Evolutionary conservation across 1,140 invertebrate species (phyloP), one percentile per base, ranked within the genome.

Genomic region (Drosophila nigromelanica): DNA sequence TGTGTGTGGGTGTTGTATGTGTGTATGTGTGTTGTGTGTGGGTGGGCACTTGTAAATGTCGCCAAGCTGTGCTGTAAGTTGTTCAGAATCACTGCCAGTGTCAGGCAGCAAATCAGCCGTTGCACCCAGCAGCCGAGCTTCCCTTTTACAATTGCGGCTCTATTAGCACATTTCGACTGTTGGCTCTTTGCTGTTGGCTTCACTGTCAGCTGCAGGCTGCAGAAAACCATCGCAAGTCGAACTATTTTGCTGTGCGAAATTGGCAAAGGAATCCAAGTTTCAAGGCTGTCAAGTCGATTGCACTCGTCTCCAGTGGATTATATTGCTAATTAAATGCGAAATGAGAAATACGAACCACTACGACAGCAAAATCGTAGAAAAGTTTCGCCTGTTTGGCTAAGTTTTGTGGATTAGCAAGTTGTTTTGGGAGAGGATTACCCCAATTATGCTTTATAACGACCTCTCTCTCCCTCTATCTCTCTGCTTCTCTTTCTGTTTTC

Each of bases 261-360:
- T 61, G 58, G 30, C 58, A 50, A 61, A 47, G 33, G 30, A 51
- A 51, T 21, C 18, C 54, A 47, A 54, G 33, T 71, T 64, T 70
- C 67, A 71, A 63, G 67, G 72, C 43, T 62, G 66, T 43, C 51
- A 74, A 39, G 40, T 54, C 59, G 59, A 61, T 71, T 64, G 37
- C 21, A 45, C 39, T 33, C 30, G 15, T 47, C 37, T 37, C 15
- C 27, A 35, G 14, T 11, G 14, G 30, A 74, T 69, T 69, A 58
- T 62, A 70, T 74, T 55, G 51, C 21, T 62, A 70, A 74, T 74
- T 74, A 74, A 51, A 24, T 67, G 51, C 51, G 51, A 54, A 54
- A 21, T n/a, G 35, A 14, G 27, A 15, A 37, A 42, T 4, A 37
- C 47, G 45, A 73, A n/a, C n/a, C n/a, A n/a, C n/a, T n/a, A n/a